Base-by-base conservation (phyloP, 2,113 vertebrate species). In the Dinomys branickii region DNA sequence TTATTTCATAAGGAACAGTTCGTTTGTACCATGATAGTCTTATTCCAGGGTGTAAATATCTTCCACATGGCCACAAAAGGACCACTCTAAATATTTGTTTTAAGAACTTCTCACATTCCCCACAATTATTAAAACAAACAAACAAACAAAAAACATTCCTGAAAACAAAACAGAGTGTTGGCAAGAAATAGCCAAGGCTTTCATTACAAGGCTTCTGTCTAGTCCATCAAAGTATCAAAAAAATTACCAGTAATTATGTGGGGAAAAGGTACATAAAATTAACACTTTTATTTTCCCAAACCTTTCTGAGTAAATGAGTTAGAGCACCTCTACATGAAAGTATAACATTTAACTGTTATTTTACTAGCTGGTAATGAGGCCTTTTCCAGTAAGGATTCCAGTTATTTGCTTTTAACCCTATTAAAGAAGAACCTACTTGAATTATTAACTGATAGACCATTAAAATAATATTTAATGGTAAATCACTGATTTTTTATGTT, bases 401-500 rank as follows among this genome's bases (percentile, higher is more conserved):
- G 24, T 96, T 90, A 95, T 69, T 92, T 93, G 7, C 54, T 85
- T 92, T 75, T 41, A 95, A 52, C 33, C 50, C 90, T 95, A 89
- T 87, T 84, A 83, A 63, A 91, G 28, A 80, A 87, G 28, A 85
- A 84, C 26, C 22, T 93, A 71, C 59, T 33, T 54, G 58, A 94
- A 35, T 86, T 94, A 26, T 69, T 93, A 30, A 94, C 67, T 80
- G 41, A 86, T 50, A 92, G 30, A 80, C 88, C 24, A 93, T 94
- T 94, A 78, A 90, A 96, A 61, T 88, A 90, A 95, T 89, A 26
- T 88, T 91, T 95, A 90, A 54, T 67, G 50, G 52, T 47, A 88
- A 56, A 88, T 88, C 26, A 50, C 41, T 90, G 14, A 61, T 78
- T 83, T 93, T 93, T 95, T 22, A 73, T 91, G 78, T 88, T 95